phyloP scores from a whole-genome alignment of 2,113 vertebrate genomes.

The Brienomyrus brachyistius region DNA sequence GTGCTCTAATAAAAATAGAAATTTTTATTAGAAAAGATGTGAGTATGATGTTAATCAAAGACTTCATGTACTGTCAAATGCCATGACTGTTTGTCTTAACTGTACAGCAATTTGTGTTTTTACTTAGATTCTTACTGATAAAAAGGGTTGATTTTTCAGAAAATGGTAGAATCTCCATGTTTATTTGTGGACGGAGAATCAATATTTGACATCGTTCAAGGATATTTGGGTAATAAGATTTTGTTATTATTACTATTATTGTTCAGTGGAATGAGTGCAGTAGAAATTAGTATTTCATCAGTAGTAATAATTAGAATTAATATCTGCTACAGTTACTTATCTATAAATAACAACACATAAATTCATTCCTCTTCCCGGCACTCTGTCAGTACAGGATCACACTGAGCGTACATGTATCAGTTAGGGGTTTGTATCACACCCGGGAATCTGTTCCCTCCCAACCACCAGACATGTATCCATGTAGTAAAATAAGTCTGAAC shows the following conservation, averaged over 20 bases:
- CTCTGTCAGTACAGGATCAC: not conserved
- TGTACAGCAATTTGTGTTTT: not conserved
- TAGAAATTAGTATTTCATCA: not conserved
- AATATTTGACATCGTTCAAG: slow-evolving; percentile 58
- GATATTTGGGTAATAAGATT: slow-evolving; percentile 43
- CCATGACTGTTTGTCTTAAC: not conserved
- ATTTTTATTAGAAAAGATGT: not conserved
- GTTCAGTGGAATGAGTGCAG: not conserved
- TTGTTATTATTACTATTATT: not conserved
- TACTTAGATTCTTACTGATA: not conserved
- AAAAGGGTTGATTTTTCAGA: slow-evolving; percentile 34
- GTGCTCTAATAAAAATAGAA: too few species aligned
- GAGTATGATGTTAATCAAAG: not conserved
- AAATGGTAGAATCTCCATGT: slow-evolving; percentile 33
- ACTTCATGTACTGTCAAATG: not conserved
- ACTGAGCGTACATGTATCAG: not conserved
- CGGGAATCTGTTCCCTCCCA: too few species aligned
- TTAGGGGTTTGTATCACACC: not conserved
- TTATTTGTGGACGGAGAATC: slow-evolving; percentile 47
- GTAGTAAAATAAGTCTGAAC: too few species aligned
- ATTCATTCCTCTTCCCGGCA: not conserved
- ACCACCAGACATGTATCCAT: too few species aligned
- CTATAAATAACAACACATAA: not conserved
- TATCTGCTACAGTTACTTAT: not conserved
- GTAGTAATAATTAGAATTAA: not conserved